These are phyloP conservation scores for Gymnogyps californianus DNA, from an alignment of 2,113 vertebrate genomes.

Conservation along the genomic window DNA sequence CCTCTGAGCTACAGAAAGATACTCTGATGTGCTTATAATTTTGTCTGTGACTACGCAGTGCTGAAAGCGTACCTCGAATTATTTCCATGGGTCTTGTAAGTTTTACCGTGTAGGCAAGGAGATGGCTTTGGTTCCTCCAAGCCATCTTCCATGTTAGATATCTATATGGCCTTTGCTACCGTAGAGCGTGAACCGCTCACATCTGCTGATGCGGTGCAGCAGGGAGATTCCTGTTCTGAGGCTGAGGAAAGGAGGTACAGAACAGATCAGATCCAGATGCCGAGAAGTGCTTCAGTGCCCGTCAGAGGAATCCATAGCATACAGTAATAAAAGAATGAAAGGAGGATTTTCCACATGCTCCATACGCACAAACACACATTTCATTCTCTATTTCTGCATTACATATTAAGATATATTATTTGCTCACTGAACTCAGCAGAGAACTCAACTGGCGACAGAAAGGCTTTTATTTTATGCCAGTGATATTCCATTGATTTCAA, in stretches of 20 bases:
- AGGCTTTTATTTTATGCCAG: conserved; percentile 26
- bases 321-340: background rate
- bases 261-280: background rate
- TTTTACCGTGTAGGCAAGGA: background rate
- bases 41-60: background rate
- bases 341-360: background rate
- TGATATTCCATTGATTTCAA: background rate
- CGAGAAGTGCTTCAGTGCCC: background rate
- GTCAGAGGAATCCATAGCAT: rapidly evolving
- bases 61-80: background rate
- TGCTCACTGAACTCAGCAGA: background rate
- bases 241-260: background rate
- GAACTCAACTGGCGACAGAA: background rate
- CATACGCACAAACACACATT: background rate
- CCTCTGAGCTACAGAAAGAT: background rate
- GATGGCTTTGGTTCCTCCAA: background rate
- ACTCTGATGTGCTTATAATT: background rate
- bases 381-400: background rate
- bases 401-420: background rate
- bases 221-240: background rate
- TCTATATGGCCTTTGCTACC: background rate
- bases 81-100: background rate
- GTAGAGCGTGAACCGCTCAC: background rate
- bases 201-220: background rate
- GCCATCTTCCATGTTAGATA: background rate